Evolutionary conservation across 2,888 invertebrate genomes (phyloP).

Genomic region (Eremobia ochroleuca): DNA sequence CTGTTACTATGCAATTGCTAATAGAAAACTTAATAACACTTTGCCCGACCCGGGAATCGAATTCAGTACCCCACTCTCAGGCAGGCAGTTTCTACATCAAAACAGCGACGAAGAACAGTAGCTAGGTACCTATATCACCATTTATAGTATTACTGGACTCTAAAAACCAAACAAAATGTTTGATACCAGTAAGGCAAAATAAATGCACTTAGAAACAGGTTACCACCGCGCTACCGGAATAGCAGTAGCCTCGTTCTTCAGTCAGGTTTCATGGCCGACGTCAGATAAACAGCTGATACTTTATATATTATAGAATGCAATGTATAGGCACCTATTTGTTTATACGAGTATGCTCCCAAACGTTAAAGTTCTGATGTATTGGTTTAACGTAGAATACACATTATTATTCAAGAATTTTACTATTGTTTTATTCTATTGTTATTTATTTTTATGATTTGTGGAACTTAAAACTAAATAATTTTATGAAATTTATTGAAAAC

Average conservation of each 20-base stretch:
- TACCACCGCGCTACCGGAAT: slow-evolving; percentile 14
- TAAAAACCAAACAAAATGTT: not conserved
- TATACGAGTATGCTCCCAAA: slow-evolving; percentile 1
- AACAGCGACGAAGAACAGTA: not conserved
- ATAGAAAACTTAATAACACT: too few species aligned
- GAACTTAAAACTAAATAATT: not conserved
- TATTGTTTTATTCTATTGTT: not conserved
- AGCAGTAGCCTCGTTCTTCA: slow-evolving; percentile 21
- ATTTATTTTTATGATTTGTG: not conserved
- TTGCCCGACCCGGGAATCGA: too few species aligned
- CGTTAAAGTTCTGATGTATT: not conserved
- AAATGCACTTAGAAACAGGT: not conserved
- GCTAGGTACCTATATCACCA: too few species aligned
- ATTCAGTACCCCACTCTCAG: too few species aligned
- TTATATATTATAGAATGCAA: slow-evolving; percentile 16
- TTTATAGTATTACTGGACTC: not conserved
- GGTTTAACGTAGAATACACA: not conserved
- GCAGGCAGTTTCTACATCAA: too few species aligned
- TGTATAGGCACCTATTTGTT: slow-evolving; percentile 11
- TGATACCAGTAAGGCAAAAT: slow-evolving; percentile 1
- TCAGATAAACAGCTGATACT: slow-evolving; percentile 38
- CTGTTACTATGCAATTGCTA: too few species aligned
- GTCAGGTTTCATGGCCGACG: slow-evolving; percentile 32
- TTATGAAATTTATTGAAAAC: too few species aligned
- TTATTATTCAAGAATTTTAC: not conserved